A percentile compares a stretch with the other conserved stretches of the same genome.
These are phyloP conservation scores for Mus pahari DNA, from an alignment of 2,113 vertebrate genomes.

Conservation along the genomic window DNA sequence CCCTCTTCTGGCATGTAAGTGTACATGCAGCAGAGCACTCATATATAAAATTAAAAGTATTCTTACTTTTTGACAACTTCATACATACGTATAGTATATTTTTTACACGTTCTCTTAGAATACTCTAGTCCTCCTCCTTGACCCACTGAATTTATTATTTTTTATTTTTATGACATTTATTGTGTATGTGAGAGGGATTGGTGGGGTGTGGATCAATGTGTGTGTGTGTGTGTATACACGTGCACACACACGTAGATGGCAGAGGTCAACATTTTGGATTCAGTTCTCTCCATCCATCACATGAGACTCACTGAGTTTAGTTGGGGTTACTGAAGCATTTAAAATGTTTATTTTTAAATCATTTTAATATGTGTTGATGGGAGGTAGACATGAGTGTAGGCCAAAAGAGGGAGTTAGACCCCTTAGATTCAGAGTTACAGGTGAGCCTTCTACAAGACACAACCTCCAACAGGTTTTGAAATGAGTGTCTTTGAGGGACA, in stretches of 20 bases:
- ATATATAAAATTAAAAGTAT: neutral
- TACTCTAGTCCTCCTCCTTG: neutral
- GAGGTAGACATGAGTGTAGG: too few species aligned
- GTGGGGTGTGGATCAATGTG: neutral
- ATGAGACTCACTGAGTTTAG: neutral
- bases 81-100: neutral
- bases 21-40: too few species aligned
- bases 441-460: neutral
- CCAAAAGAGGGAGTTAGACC: neutral
- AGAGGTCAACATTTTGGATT: neutral
- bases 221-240: neutral
- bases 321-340: neutral
- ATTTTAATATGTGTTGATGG: too few species aligned
- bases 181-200: neutral
- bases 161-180: neutral
- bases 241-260: neutral
- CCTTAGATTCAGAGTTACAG: neutral
- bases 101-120: neutral
- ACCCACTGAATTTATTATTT: neutral
- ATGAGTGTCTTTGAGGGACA: neutral
- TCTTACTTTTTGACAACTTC: neutral
- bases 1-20: too few species aligned
- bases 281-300: neutral
- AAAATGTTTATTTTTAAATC: neutral
- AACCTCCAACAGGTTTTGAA: neutral